Percentiles rank a stretch among this genome's conserved stretches.
phyloP scores from a whole-genome alignment of 1,140 invertebrate genomes.

The Zaprionus ornatus region DNA sequence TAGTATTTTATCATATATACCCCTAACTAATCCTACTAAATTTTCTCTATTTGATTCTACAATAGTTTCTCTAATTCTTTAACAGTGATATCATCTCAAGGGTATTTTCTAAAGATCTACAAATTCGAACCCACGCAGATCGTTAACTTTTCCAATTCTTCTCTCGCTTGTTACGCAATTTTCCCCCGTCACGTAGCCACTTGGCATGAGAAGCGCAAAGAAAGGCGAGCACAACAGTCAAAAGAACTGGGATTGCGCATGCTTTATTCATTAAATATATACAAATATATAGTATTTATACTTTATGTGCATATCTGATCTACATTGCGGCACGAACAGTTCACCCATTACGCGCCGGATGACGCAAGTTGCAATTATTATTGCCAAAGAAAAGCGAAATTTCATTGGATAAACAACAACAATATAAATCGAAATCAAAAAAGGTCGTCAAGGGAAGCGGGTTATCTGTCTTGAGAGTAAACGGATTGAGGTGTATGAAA shows the following conservation, averaged over 20 bases:
- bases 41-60: no score
- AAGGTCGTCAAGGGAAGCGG: not conserved
- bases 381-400: conserved; percentile 1
- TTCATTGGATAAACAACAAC: conserved; percentile 15
- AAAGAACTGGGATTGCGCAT: conserved; percentile 3
- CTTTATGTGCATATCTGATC: conserved; percentile 23
- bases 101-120: not conserved
- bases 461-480: conserved; percentile 2
- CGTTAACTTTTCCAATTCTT: not conserved
- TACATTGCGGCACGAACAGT: conserved; percentile 36
- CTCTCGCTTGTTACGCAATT: not conserved
- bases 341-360: conserved; percentile 10
- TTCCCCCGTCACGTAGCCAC: conserved; percentile 22
- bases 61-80: no score
- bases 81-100: no score
- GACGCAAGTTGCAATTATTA: conserved; percentile 34
- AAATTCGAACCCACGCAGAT: not conserved
- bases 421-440: conserved; percentile 1
- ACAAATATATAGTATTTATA: not conserved
- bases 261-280: not conserved
- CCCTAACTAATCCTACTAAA: no score
- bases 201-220: conserved; percentile 15
- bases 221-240: not conserved
- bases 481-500: no score
- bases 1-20: no score